Evolutionary conservation across 2,888 invertebrate genomes (phyloP), one percentile per base, ranked within the genome.

Genomic region (Bellardia bayeri): DNA sequence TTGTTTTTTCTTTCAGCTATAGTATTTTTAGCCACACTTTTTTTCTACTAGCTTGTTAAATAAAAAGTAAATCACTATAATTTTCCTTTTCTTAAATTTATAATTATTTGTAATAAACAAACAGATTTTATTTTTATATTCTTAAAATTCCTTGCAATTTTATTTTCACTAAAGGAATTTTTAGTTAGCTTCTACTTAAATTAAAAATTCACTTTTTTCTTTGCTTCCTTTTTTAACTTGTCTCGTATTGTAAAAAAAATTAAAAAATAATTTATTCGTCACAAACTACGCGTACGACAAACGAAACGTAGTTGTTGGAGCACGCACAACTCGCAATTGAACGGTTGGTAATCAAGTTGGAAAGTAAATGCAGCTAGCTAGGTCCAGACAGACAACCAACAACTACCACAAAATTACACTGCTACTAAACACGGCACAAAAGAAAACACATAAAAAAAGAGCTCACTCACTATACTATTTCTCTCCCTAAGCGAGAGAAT

Each of bases 291-390:
- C 88, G 86, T 80, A 79, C 81, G 49, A 86, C 58, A 72, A 61
- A 64, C 30, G 2, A 51, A 89, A 86, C 90, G 85, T 89, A 90
- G 89, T 90, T 90, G 89, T 90, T 90, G 89, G 88, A 89, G 90
- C 89, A 89, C 90, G 90, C 89, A 89, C 90, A 90, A 89, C 87
- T 85, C 81, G 89, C 89, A 88, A 88, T 90, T 89, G 90, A 90
- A 90, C 90, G 89, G 78, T 54, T 76, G 64, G 83, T 58, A 84
- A 81, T 80, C 80, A 76, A 87, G 76, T 85, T 82, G 86, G 78
- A 85, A 71, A 79, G 85, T 82, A 79, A 87, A 74, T 79, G 80
- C 74, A 86, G 79, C 30, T 33, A 82, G 81, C 80, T 37, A 69
- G 3, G 33, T 54, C 16, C 69, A 71, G 61, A 11, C 82, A 76